Conservation (phyloP, 2,888 invertebrate genomes). For the Megastigmus dorsalis region DNA sequence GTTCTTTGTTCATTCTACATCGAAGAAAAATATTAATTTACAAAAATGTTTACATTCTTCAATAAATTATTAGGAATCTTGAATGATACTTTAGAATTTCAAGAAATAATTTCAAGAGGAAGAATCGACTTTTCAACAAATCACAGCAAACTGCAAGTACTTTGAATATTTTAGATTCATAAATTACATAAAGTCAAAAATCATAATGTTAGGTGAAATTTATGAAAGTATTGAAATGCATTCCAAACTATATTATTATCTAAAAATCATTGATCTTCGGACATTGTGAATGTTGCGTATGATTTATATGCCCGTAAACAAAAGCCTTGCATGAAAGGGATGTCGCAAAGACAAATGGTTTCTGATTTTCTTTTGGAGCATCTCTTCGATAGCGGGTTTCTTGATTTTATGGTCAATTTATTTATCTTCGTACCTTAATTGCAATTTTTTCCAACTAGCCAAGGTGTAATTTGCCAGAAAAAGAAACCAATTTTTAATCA, state of each 20-base stretch:
- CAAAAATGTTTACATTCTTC: too few relatives aligned
- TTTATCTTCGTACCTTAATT: slow-evolving; percentile 23
- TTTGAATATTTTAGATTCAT: slow-evolving; percentile 1
- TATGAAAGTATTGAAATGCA: not conserved
- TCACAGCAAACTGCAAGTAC: not conserved
- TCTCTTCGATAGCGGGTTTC: not conserved
- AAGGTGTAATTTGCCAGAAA: not conserved
- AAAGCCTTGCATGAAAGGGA: not conserved
- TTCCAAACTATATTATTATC: not conserved
- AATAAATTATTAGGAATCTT: too few relatives aligned
- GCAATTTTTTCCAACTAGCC: slow-evolving; percentile 10
- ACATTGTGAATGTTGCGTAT: not conserved
- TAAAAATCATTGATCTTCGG: slow-evolving; percentile 19
- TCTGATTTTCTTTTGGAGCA: slow-evolving; percentile 39
- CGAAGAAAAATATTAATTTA: too few relatives aligned
- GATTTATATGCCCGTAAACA: slow-evolving; percentile 31
- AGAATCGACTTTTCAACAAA: not conserved
- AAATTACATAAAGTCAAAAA: slow-evolving; percentile 7
- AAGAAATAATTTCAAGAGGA: too few relatives aligned
- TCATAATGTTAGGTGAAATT: not conserved
- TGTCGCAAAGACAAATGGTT: slow-evolving; percentile 35
- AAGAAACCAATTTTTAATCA: not conserved
- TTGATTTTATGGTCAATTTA: not conserved
- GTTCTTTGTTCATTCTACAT: too few relatives aligned
- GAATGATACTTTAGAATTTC: too few relatives aligned